Conservation (phyloP, 2,888 invertebrate genomes). For the Pemphredon lugubris region DNA sequence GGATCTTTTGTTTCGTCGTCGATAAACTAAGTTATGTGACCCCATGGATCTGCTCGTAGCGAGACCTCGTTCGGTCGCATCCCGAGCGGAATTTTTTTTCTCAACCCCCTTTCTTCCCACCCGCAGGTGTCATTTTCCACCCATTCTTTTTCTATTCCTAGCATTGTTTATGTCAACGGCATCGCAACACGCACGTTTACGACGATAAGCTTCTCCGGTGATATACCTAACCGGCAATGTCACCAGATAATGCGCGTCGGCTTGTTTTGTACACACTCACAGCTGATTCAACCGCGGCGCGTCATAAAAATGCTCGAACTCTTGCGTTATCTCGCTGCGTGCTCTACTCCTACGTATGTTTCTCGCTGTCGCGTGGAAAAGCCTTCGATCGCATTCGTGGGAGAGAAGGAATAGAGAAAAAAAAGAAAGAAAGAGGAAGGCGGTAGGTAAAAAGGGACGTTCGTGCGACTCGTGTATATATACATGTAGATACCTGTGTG, state of each 20-base stretch:
- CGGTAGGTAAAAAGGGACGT: neutral
- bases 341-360: slow-evolving; percentile 10
- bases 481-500: too few species aligned
- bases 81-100: too few species aligned
- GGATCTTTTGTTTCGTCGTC: slow-evolving; percentile 22
- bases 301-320: slow-evolving; percentile 45
- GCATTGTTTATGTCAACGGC: slow-evolving; percentile 38
- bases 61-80: too few species aligned
- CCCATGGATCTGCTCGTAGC: too few species aligned
- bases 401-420: neutral
- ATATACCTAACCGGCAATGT: slow-evolving; percentile 50
- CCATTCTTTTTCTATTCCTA: slow-evolving; percentile 1
- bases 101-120: too few species aligned
- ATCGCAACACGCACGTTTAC: slow-evolving; percentile 16
- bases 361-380: neutral
- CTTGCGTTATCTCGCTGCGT: slow-evolving; percentile 42
- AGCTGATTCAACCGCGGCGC: slow-evolving; percentile 60
- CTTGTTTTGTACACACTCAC: slow-evolving; percentile 64
- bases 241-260: slow-evolving; percentile 56
- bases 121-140: too few species aligned
- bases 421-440: too few species aligned
- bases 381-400: slow-evolving; percentile 2
- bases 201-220: slow-evolving; percentile 42
- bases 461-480: slow-evolving; percentile 3
- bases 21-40: too few species aligned